phyloP scores from a whole-genome alignment of 2,888 invertebrate genomes.

The Lamellibrachia columna region DNA sequence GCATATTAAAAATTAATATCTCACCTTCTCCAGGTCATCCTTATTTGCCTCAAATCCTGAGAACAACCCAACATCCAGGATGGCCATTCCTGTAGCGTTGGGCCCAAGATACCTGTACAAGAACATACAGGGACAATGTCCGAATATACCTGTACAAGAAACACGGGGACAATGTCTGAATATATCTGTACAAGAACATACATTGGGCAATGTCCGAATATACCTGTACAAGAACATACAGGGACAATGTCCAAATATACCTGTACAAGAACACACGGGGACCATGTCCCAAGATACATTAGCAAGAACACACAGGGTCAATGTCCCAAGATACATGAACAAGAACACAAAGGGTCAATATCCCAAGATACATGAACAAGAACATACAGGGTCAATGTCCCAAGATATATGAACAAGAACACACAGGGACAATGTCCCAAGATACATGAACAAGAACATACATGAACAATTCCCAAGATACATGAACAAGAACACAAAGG shows the following conservation, averaged over 20 bases:
- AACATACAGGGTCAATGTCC: background rate
- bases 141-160: too few relatives aligned
- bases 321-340: background rate
- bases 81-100: constrained; percentile 38
- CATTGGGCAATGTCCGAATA: background rate
- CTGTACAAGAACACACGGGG: too few relatives aligned
- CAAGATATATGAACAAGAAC: too few relatives aligned
- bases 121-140: background rate
- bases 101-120: background rate
- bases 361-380: background rate
- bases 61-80: constrained; percentile 38
- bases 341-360: background rate
- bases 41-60: constrained; percentile 36
- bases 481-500: too few relatives aligned
- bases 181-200: too few relatives aligned
- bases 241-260: background rate
- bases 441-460: too few relatives aligned
- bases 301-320: too few relatives aligned
- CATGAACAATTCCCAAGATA: too few relatives aligned
- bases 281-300: too few relatives aligned
- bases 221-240: background rate
- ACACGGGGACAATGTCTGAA: too few relatives aligned
- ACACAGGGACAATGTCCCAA: too few relatives aligned
- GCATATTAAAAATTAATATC: background rate
- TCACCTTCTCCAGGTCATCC: constrained; percentile 32